phyloP scores from a whole-genome alignment of 2,888 invertebrate genomes.

The Oligia latruncula region DNA sequence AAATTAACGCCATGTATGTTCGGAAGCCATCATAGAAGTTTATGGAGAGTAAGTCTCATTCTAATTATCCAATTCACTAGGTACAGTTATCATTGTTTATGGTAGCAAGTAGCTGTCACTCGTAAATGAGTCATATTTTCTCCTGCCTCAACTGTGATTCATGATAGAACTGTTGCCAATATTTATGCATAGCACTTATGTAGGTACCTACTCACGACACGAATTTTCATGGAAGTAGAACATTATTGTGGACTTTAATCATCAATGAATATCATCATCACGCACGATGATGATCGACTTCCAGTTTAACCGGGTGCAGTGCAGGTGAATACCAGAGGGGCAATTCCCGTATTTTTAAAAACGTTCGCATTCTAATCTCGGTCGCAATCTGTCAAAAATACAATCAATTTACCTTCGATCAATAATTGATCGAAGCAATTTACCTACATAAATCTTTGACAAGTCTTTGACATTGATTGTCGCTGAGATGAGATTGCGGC shows the following conservation, averaged over 20 bases:
- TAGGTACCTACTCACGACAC: slow-evolving; percentile 13
- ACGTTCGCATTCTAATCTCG: no score
- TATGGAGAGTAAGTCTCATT: slow-evolving; percentile 37
- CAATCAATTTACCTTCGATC: no score
- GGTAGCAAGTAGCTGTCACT: slow-evolving; percentile 9
- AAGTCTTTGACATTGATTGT: no score
- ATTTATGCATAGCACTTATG: background rate
- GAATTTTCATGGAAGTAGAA: slow-evolving; percentile 25
- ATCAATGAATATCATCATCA: background rate
- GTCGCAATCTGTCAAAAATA: no score
- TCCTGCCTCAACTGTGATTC: slow-evolving; percentile 39
- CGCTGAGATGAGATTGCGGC: no score
- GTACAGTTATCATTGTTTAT: slow-evolving; percentile 26
- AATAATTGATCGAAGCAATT: no score
- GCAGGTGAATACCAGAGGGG: background rate
- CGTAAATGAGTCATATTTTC: slow-evolving; percentile 50
- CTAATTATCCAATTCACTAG: slow-evolving; percentile 14
- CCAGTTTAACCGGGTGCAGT: background rate
- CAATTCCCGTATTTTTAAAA: no score
- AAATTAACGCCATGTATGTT: slow-evolving; percentile 18
- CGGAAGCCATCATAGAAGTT: slow-evolving; percentile 14
- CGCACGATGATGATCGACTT: background rate
- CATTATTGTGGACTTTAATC: slow-evolving; percentile 2
- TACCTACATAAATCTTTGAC: no score
- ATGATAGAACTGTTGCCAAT: slow-evolving; percentile 27